Conservation (phyloP, 2,797 vertebrate genomes). For the Chrosomus eos region DNA sequence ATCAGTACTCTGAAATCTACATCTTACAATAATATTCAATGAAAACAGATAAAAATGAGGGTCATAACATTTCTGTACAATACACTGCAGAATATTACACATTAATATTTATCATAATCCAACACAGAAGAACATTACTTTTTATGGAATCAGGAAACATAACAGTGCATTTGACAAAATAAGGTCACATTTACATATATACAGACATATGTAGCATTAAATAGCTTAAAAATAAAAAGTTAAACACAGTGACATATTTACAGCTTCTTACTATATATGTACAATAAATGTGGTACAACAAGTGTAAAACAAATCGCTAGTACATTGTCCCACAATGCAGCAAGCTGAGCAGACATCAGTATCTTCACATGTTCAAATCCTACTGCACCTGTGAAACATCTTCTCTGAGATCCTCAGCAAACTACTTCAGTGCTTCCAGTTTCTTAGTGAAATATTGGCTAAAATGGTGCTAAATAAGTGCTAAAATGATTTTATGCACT, state of each 20-base stretch:
- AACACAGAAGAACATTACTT: background rate
- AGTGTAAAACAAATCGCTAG: background rate
- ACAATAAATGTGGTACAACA: slow-evolving; percentile 8
- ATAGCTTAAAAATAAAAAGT: background rate
- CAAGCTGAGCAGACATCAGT: background rate
- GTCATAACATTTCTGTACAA: background rate
- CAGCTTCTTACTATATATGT: background rate
- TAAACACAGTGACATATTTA: background rate
- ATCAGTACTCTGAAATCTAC: slow-evolving; percentile 7
- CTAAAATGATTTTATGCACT: slow-evolving; percentile 5
- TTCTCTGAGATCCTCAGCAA: background rate
- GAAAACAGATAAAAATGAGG: background rate
- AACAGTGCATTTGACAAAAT: slow-evolving; percentile 5
- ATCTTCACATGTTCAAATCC: slow-evolving; percentile 13
- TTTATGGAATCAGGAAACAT: background rate
- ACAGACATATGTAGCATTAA: slow-evolving; percentile 20
- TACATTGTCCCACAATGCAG: background rate
- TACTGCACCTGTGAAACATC: background rate
- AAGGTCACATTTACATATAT: slow-evolving; percentile 19
- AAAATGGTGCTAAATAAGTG: background rate
- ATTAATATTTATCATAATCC: background rate
- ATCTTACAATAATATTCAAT: background rate
- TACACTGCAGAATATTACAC: background rate
- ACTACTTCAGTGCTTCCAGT: background rate
- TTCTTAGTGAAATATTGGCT: background rate